Percentiles rank a stretch among this genome's conserved stretches.
These are phyloP conservation scores for Numida meleagris DNA, from an alignment of 2,113 vertebrate species.

Conservation along the genomic window DNA sequence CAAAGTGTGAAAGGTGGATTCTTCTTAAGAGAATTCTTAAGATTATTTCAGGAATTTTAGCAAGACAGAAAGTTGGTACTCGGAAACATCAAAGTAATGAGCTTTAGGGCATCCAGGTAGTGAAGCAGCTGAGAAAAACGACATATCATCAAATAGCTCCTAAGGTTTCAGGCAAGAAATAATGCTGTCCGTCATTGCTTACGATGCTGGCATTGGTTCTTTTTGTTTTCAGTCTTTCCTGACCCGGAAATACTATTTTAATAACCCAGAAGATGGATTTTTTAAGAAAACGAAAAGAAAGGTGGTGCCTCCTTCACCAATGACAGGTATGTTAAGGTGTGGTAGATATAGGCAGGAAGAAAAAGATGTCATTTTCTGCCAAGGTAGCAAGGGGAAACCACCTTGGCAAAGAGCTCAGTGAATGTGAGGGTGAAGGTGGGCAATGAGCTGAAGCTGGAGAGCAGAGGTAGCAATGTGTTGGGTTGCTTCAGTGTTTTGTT, in stretches of 20 bases:
- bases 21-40: neutral
- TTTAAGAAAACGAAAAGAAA: slow-evolving; percentile 99
- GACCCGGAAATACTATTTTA: slow-evolving; percentile 97
- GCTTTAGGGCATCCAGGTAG: neutral
- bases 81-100: neutral
- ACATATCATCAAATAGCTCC: neutral
- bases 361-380: neutral
- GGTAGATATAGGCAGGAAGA: neutral
- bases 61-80: neutral
- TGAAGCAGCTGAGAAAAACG: neutral
- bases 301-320: slow-evolving; percentile 96
- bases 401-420: neutral
- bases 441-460: neutral
- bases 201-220: neutral
- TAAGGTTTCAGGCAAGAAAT: neutral
- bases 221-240: slow-evolving; percentile 88
- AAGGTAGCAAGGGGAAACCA: neutral
- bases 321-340: slow-evolving; percentile 88
- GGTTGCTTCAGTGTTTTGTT: neutral
- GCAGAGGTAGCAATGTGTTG: neutral
- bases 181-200: neutral
- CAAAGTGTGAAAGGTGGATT: neutral
- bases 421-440: neutral
- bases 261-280: slow-evolving; percentile 98
- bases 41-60: neutral